Evolutionary conservation across 2,797 vertebrate genomes (phyloP), one percentile per base, ranked within the genome.

Genomic region (Rhyacichthys aspro): DNA sequence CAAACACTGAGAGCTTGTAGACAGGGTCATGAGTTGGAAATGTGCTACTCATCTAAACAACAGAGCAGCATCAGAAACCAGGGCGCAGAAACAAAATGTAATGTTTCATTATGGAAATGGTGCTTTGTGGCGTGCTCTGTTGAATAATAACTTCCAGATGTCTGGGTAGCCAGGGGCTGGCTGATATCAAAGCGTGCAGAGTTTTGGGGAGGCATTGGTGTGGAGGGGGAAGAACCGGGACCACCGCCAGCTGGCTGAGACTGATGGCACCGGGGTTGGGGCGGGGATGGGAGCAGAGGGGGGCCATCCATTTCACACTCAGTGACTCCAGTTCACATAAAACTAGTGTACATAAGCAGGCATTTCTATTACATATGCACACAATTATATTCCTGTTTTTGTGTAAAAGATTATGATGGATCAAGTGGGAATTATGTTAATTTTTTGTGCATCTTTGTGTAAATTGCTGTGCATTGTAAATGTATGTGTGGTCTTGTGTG

Each of bases 81-180:
- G 52, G 67, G 52, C 12, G 42, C 67, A 81, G 76, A 79, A 87
- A 88, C 86, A 84, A 86, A 86, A 89, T 84, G 72, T 70, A 78
- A 88, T 87, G 85, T 91, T 89, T 86, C 89, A 87, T 88, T 89
- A 87, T 90, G 86, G 82, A 89, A 87, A 87, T 85, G 74, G 78
- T 19, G 67, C 81, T 89, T 88, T 86, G 85, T 68, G 88, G 80
- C 55, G 78, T 74, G 74, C 90, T 90, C 88, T 86, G 86, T 85
- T 91, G 87, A 86, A 79, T 91, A 90, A 91, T 92, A 92, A 90
- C 86, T 88, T 93, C 78, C 91, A 92, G 91, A 93, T 92, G 93
- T 90, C 87, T 89, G 81, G 64, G 84, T 90, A 90, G 90, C 91
- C 82, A 76, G 86, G 74, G 87, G 85, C 90, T 82, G 91, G 91